Percentiles rank a stretch among this genome's conserved stretches.
These are phyloP conservation scores for Leptodactylus fuscus DNA, from an alignment of 2,113 vertebrate genomes.

Conservation along the genomic window DNA sequence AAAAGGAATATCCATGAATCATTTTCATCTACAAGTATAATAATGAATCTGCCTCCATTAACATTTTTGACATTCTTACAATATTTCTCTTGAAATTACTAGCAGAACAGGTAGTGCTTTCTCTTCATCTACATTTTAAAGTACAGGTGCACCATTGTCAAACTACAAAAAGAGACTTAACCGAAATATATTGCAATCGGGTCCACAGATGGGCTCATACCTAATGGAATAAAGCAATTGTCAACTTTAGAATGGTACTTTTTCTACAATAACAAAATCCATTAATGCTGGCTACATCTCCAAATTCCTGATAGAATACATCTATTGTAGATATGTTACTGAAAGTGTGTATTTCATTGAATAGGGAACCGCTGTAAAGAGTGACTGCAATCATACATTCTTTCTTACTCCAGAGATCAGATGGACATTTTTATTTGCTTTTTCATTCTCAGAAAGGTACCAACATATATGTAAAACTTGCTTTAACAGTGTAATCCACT, in stretches of 20 bases:
- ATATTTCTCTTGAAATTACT: neutral
- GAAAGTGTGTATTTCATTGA: neutral
- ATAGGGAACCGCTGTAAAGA: neutral
- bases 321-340: neutral
- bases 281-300: slow-evolving; percentile 22
- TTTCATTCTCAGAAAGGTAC: neutral
- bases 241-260: neutral
- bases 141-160: neutral
- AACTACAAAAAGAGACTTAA: slow-evolving; percentile 5
- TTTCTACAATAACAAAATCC: slow-evolving; percentile 27
- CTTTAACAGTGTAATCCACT: neutral
- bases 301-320: neutral
- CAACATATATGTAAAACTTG: neutral
- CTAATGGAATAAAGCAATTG: slow-evolving; percentile 14
- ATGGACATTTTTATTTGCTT: neutral
- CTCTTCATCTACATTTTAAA: neutral
- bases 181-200: neutral
- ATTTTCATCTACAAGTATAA: neutral
- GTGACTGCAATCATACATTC: neutral
- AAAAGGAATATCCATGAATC: neutral
- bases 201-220: slow-evolving; percentile 10
- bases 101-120: neutral
- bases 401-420: neutral
- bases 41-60: neutral
- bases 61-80: neutral